Conservation (phyloP, 1,140 invertebrate species). For the Battus philenor region DNA sequence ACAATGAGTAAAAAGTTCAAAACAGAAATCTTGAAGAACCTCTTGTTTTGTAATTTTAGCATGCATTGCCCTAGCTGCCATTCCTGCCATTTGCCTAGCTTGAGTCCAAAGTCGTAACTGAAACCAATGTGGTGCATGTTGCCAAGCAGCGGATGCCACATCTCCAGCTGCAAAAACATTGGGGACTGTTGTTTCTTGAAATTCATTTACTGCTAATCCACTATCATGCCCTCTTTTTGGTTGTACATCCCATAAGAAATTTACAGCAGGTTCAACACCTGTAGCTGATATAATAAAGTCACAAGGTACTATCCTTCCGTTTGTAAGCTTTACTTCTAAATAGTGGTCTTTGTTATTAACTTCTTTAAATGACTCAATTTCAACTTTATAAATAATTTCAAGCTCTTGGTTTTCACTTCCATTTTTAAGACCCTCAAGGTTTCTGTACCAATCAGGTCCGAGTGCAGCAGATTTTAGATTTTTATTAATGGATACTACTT, state of each 20-base stretch:
- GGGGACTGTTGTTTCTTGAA: conserved; percentile 86
- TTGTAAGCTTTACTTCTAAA: conserved; percentile 84
- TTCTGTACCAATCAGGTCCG: conserved; percentile 95
- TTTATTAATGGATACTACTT: conserved; percentile 51
- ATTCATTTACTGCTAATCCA: conserved; percentile 89
- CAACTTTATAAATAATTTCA: conserved; percentile 82
- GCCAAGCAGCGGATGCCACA: conserved; percentile 90
- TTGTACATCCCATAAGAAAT: conserved; percentile 75
- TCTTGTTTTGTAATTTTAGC: conserved; percentile 79
- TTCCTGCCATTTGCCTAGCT: conserved; percentile 96
- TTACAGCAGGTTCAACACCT: conserved; percentile 87
- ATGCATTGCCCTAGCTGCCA: conserved; percentile 94
- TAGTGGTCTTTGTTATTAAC: conserved; percentile 77
- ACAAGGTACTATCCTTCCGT: conserved; percentile 86
- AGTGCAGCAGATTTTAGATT: conserved; percentile 86
- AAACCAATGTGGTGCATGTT: conserved; percentile 90
- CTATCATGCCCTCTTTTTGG: conserved; percentile 82
- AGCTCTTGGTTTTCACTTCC: conserved; percentile 58
- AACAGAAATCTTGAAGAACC: conserved; percentile 93
- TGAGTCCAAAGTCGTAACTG: conserved; percentile 99
- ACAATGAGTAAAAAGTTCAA: conserved; percentile 97
- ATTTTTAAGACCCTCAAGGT: conserved; percentile 80
- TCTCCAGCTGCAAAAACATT: conserved; percentile 97
- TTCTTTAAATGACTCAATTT: conserved; percentile 78
- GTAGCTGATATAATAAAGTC: conserved; percentile 97